phyloP scores from a whole-genome alignment of 2,888 invertebrate species.

The Norana najaformis region DNA sequence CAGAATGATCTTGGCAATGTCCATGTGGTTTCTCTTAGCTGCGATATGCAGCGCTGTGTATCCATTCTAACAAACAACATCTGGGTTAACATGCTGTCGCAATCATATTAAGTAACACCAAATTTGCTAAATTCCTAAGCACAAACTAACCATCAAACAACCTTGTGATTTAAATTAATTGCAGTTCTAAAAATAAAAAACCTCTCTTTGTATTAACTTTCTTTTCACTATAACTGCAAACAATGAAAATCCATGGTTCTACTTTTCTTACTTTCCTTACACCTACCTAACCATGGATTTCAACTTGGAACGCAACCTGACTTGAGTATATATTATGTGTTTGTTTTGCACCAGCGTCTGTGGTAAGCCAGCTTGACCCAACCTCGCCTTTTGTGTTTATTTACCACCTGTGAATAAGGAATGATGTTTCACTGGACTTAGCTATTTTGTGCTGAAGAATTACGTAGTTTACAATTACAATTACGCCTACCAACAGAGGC shows the following conservation, averaged over 20 bases:
- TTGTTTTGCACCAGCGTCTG: neutral
- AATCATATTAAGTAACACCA: neutral
- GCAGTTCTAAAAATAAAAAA: neutral
- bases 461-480: neutral
- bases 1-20: slow-evolving; percentile 91
- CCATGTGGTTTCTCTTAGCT: slow-evolving; percentile 99
- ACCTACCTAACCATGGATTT: neutral
- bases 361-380: too few species aligned
- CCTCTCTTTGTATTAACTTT: neutral
- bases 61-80: slow-evolving; percentile 72
- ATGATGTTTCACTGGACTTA: neutral
- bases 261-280: too few species aligned
- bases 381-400: too few species aligned
- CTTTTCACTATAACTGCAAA: neutral
- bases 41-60: slow-evolving; percentile 99
- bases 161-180: neutral
- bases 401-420: neutral
- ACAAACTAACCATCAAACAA: neutral
- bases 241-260: neutral
- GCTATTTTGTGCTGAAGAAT: neutral
- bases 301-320: neutral
- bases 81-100: neutral
- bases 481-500: slow-evolving; percentile 30
- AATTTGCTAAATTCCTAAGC: neutral
- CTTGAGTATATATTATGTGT: neutral